Evolutionary conservation across 1,140 invertebrate species (phyloP).

Genomic region (Stegodyphus mimosarum): DNA sequence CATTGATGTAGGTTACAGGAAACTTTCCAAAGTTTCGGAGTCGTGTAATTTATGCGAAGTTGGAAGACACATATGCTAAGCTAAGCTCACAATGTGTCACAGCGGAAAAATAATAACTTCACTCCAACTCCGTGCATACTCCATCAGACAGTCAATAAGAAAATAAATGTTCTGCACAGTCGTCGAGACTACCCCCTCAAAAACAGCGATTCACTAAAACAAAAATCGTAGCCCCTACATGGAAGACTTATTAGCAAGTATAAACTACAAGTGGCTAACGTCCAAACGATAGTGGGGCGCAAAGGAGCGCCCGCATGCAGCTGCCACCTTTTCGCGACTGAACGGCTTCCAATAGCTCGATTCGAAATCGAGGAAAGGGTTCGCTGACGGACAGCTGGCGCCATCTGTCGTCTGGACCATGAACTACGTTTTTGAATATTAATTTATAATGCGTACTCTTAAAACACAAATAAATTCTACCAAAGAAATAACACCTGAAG

Average conservation of each 20-base stretch:
- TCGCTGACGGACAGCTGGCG: background rate
- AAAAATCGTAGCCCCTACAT: constrained; percentile 3
- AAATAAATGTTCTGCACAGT: constrained; percentile 9
- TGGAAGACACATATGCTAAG: constrained; percentile 35
- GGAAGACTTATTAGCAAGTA: constrained; percentile 48
- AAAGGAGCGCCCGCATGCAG: constrained; percentile 16
- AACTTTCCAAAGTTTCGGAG: too few species aligned
- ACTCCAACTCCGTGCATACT: background rate
- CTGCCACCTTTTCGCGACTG: constrained; percentile 41
- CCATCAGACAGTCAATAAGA: constrained; percentile 23
- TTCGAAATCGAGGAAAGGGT: constrained; percentile 5
- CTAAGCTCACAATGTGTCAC: constrained; percentile 1
- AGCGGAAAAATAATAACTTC: background rate
- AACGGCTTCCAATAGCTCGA: constrained; percentile 12
- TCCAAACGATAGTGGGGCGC: constrained; percentile 26
- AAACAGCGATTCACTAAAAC: background rate
- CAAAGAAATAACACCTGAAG: too few species aligned
- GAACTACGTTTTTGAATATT: background rate
- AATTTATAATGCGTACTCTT: too few species aligned
- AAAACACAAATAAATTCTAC: too few species aligned
- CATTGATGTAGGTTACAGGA: too few species aligned
- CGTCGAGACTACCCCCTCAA: background rate
- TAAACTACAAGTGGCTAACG: constrained; percentile 39
- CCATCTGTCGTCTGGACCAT: background rate
- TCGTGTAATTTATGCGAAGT: too few species aligned